Base-by-base conservation (phyloP, 2,888 invertebrate species). In the Autographa gamma region DNA sequence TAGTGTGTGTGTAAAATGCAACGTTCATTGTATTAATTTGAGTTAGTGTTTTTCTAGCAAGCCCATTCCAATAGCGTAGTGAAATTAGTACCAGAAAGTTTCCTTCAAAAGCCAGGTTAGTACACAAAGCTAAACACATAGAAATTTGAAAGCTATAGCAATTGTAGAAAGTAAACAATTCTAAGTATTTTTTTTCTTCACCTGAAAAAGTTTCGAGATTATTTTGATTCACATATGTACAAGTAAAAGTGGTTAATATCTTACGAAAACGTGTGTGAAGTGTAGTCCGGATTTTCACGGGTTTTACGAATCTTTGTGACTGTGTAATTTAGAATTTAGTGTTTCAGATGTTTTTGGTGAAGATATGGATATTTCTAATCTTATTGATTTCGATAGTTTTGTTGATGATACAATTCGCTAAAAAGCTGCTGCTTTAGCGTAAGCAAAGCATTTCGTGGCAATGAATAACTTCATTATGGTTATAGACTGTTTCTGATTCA, bases 91-190 rank as follows among this genome's bases (percentile, higher is more conserved):
- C 16, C 62, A 76, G 72, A 86, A 91, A 90, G 91, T 90, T 93
- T 91, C 91, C 92, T 92, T 85, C 90, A 89, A 87, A 25, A 87
- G 84, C 82, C 69, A 82, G 84, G 82, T 86, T 89, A 88, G 91
- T 88, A 94, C 91, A 94, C 89, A 94, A 93, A 94, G 93, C 93
- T 94, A 92, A 88, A 93, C 91, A 94, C 88, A 92, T 85, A 91
- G 85, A 93, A 88, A 88, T 88, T 89, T 81, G 85, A 92, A 94
- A 94, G 90, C 91, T 91, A 87, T 85, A 88, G 89, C 89, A 85
- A 85, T 80, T 80, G 84, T 77, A 83, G 81, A 77, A 82, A 83
- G 32, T 48, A 63, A 86, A 85, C 66, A 59, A 60, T 32, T 70
- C 54, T 66, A 76, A 76, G 60, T 19, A 59, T 61, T 66, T 67